These are phyloP conservation scores for Aurelia sp. DNA, from an alignment of 30 jellyfish, hydroid and myxozoan genomes.

Conservation along the genomic window DNA sequence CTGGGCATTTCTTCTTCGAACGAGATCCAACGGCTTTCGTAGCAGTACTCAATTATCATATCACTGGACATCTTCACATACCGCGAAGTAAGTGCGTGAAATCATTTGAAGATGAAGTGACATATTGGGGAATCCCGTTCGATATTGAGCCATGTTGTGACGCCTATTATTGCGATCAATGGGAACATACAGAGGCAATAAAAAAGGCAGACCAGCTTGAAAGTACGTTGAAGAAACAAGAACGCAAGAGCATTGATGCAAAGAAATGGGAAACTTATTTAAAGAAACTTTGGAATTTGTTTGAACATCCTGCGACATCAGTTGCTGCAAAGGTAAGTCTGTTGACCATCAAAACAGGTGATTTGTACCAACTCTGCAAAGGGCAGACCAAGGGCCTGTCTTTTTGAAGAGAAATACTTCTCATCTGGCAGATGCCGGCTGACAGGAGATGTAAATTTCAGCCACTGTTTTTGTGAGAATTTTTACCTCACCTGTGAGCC, in stretches of 20 bases:
- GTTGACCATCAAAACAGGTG: no score
- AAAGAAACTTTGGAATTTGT: slow-evolving; percentile 63
- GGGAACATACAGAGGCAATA: slow-evolving; percentile 62
- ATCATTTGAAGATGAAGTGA: slow-evolving; percentile 62
- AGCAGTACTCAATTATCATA: slow-evolving; percentile 46
- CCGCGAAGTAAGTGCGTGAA: slow-evolving; percentile 73
- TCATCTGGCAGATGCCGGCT: no score
- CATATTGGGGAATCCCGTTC: slow-evolving; percentile 84
- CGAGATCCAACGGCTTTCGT: slow-evolving; percentile 75
- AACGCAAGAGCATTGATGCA: not conserved
- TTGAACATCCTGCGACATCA: slow-evolving; percentile 78
- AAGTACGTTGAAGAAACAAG: slow-evolving; percentile 19
- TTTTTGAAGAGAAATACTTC: no score
- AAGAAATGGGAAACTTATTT: not conserved
- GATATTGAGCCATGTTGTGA: slow-evolving; percentile 71
- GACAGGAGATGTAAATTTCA: no score
- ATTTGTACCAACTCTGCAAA: no score
- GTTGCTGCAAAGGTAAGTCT: slow-evolving; percentile 69
- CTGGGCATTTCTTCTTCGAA: slow-evolving; percentile 65
- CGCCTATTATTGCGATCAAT: slow-evolving; percentile 42
- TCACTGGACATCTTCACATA: slow-evolving; percentile 56
- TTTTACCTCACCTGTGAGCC: no score
- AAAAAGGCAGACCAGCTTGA: slow-evolving; percentile 28
- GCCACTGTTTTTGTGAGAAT: no score
- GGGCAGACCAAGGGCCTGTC: no score